phyloP scores from a whole-genome alignment of 2,113 vertebrate genomes.

The Anarhynchus alexandrinus region DNA sequence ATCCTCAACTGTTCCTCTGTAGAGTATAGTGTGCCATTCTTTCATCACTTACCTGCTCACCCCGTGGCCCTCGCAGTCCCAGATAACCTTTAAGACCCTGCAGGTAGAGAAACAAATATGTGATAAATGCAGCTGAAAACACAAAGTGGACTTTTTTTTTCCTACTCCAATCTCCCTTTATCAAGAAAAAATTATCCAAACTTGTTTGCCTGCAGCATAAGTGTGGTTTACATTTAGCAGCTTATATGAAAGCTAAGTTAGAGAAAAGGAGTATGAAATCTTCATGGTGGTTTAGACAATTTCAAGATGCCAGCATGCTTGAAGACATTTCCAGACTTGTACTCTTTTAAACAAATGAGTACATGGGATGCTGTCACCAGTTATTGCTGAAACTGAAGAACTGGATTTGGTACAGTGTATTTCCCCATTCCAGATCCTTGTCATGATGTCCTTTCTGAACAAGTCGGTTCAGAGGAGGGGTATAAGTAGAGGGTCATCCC shows the following conservation, averaged over 20 bases:
- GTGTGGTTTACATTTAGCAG: background rate
- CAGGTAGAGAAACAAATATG: background rate
- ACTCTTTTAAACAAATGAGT: background rate
- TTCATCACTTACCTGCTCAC: slow-evolving; percentile 83
- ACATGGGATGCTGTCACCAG: background rate
- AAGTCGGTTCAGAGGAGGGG: background rate
- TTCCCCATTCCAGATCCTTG: background rate
- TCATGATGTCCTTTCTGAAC: background rate
- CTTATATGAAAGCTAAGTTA: background rate
- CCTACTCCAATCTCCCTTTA: background rate
- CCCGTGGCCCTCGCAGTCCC: slow-evolving; percentile 79
- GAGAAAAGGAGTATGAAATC: background rate
- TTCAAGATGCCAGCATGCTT: background rate
- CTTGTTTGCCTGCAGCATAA: background rate
- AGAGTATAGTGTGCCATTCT: background rate
- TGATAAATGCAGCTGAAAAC: background rate
- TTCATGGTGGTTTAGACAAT: background rate
- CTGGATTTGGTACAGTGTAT: background rate
- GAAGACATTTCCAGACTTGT: background rate
- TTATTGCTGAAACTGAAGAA: slow-evolving; percentile 32
- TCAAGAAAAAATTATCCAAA: background rate
- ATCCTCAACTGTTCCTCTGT: background rate
- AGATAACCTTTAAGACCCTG: slow-evolving; percentile 90
- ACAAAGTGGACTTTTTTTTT: background rate
- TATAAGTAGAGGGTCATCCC: background rate